These are phyloP conservation scores for Peromyscus aztecus DNA, from an alignment of 2,797 vertebrate genomes.

Conservation along the genomic window DNA sequence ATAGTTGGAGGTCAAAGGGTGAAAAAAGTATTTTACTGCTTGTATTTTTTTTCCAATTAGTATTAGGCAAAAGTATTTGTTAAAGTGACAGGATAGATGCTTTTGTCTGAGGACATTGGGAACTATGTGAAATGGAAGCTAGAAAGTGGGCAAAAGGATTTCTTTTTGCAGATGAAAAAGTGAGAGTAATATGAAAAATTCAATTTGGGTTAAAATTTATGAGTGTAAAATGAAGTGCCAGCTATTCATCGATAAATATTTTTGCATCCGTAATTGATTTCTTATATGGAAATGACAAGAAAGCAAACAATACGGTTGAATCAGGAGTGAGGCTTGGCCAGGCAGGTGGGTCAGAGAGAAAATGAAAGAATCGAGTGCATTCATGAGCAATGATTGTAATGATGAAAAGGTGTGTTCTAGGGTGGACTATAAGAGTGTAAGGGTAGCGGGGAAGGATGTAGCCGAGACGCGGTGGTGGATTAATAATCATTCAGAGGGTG, in stretches of 20 bases:
- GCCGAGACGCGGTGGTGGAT: background rate
- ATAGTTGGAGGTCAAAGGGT: background rate
- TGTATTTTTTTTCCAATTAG: constrained; percentile 16
- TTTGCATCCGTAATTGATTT: constrained; percentile 7
- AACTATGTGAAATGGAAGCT: background rate
- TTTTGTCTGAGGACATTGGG: background rate
- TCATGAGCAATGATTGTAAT: background rate
- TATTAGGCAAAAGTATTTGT: background rate
- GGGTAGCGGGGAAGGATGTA: background rate
- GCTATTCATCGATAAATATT: background rate
- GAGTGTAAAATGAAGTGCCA: background rate
- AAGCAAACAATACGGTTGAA: constrained; percentile 2
- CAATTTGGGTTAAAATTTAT: constrained; percentile 1
- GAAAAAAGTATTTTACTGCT: background rate
- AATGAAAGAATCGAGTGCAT: background rate
- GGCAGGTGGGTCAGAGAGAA: background rate
- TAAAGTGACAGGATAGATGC: background rate
- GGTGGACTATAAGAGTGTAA: background rate
- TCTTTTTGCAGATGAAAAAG: background rate
- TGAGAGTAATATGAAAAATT: constrained; percentile 15
- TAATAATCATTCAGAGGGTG: background rate
- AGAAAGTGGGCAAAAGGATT: background rate
- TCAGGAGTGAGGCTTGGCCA: background rate
- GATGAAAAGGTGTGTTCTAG: background rate
- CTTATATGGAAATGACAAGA: constrained; percentile 6